Base-by-base conservation (phyloP, 2,797 vertebrate species). In the Bovichtus variegatus region DNA sequence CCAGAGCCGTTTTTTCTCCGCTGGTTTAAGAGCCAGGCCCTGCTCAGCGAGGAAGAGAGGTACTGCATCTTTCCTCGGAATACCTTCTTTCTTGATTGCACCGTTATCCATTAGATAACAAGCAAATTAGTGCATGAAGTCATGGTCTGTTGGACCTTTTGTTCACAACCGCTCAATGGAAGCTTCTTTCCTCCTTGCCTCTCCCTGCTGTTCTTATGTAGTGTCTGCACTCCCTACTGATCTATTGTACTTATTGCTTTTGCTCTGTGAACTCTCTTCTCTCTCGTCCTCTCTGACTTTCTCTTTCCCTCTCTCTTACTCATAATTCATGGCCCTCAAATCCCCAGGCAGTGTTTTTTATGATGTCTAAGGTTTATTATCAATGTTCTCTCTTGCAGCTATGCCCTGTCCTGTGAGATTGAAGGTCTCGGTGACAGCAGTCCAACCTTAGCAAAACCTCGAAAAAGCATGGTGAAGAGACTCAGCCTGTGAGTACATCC, bases 381-480 rank as follows among this genome's bases (percentile, higher is more conserved):
- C 75, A 13, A 49, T 80, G 55, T 66, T 46, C 23, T 71, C 38
- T 87, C 71, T 81, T 89, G 68, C 93, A 99, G 98, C 87, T 98
- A 97, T 13, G 87, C 87, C 54, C 91, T 97, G 65, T 98, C 98
- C 0, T 95, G 96, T 68, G 97, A 97, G 93, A 92, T 97, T 0
- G 98, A 99, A 92, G 95, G 96, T 1, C 84, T 96, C 0, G 94
- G 95, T 0, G 97, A 98, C 21, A 85, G 94, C 83, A 97, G 94
- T 12, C 92, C 97, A 21, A 96, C 96, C 0, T 97, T 95, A 0
- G 97, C 96, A 0, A 99, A 98, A 86, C 94, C 96, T 27, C 94
- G 96, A 73, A 98, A 97, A 67, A 99, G 98, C 91, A 96, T 99
- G 97, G 98, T 98, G 93, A 99, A 99, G 93, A 96, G 97, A 57